A percentile compares a stretch with the other conserved stretches of the same genome.
Evolutionary conservation across 2,113 vertebrate species (phyloP).

Genomic region (mouse (Mus musculus)): DNA sequence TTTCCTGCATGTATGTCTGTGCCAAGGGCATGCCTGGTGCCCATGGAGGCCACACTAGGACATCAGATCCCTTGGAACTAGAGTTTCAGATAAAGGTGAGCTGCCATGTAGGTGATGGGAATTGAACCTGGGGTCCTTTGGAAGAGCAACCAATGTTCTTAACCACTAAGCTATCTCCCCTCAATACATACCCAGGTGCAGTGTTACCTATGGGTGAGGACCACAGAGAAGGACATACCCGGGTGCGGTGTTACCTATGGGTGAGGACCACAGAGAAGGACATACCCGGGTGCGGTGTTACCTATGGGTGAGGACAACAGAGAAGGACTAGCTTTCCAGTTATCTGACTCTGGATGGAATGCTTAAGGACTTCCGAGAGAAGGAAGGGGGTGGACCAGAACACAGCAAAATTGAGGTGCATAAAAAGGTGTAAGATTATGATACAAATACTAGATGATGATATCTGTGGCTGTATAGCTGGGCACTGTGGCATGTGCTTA

Average conservation of each 20-base stretch:
- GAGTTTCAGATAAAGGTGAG: background rate
- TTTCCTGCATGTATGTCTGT: background rate
- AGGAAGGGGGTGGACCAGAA: background rate
- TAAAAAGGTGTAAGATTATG: background rate
- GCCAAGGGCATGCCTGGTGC: background rate
- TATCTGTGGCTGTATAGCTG: background rate
- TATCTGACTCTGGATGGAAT: slow-evolving; percentile 28
- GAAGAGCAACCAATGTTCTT: background rate
- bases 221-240: background rate
- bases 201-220: background rate
- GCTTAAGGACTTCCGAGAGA: background rate
- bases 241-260: background rate
- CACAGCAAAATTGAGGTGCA: background rate
- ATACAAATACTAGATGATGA: background rate
- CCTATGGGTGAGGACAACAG: background rate
- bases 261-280: background rate
- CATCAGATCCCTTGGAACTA: background rate
- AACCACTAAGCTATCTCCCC: background rate
- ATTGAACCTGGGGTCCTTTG: background rate
- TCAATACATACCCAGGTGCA: background rate
- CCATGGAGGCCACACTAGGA: background rate
- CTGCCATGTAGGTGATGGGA: background rate
- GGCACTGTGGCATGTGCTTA: background rate
- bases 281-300: background rate
- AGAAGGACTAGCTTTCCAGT: background rate